Conservation (phyloP, 1,140 invertebrate species). For the Sinonovacula constricta region DNA sequence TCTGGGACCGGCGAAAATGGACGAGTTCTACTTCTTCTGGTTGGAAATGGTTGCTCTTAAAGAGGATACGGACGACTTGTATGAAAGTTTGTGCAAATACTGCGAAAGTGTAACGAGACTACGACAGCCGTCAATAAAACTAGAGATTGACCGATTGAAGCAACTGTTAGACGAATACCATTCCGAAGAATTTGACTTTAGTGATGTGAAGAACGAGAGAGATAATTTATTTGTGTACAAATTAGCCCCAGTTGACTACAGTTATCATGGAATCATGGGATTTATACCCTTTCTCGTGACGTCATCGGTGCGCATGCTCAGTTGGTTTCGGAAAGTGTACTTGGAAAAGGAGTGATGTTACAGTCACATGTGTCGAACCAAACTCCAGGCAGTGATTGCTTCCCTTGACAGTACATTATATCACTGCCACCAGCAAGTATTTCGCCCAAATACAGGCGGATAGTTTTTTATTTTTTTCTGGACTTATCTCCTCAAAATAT, state of each 20-base stretch:
- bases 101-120: slow-evolving; percentile 61
- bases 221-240: slow-evolving; percentile 70
- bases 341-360: slow-evolving; percentile 72
- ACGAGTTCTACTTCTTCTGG: slow-evolving; percentile 63
- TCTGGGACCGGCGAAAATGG: slow-evolving; percentile 47
- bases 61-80: slow-evolving; percentile 56
- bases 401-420: no score
- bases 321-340: slow-evolving; percentile 59
- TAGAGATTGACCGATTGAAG: slow-evolving; percentile 59
- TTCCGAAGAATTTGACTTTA: slow-evolving; percentile 64
- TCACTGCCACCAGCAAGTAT: no score
- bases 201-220: slow-evolving; percentile 58
- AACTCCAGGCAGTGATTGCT: no score
- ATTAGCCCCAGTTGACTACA: slow-evolving; percentile 56
- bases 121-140: slow-evolving; percentile 60
- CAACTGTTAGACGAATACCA: slow-evolving; percentile 38
- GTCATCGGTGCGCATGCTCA: slow-evolving; percentile 57
- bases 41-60: slow-evolving; percentile 56
- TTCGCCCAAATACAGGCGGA: no score
- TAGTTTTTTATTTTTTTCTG: no score
- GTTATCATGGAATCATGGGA: slow-evolving; percentile 63
- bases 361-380: no score
- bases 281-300: slow-evolving; percentile 66
- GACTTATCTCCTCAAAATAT: no score
- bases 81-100: slow-evolving; percentile 57